phyloP scores from a whole-genome alignment of 2,797 vertebrate genomes.

The Sorex maritimensis region DNA sequence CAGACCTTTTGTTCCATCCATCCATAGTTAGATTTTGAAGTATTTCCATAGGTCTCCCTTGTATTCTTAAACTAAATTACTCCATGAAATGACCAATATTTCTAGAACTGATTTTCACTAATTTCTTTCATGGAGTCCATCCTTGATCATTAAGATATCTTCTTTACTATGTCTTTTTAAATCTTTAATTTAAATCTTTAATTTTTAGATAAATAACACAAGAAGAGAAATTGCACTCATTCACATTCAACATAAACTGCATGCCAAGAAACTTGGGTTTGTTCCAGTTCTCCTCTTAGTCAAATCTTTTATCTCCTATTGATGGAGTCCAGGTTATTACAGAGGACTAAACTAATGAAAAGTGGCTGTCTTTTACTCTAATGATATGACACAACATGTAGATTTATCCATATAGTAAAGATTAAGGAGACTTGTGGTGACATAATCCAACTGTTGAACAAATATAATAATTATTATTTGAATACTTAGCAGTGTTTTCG shows the following conservation, averaged over 20 bases:
- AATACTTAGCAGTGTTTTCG: background rate
- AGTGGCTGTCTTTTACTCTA: constrained; percentile 50
- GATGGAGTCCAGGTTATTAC: constrained; percentile 46
- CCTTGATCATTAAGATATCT: constrained; percentile 46
- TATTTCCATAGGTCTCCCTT: background rate
- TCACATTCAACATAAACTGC: constrained; percentile 68
- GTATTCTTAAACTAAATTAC: constrained; percentile 9
- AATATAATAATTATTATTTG: constrained; percentile 1
- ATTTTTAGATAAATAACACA: constrained; percentile 59
- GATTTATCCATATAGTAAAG: constrained; percentile 28
- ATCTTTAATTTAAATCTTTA: constrained; percentile 66
- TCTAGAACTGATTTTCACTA: constrained; percentile 60
- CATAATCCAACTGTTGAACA: constrained; percentile 5
- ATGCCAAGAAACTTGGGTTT: constrained; percentile 46
- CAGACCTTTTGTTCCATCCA: no score
- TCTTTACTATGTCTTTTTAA: constrained; percentile 51
- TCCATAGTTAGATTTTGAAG: no score
- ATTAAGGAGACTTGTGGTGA: background rate
- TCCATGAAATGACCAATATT: background rate
- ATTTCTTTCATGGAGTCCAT: constrained; percentile 49
- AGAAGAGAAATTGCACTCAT: constrained; percentile 46
- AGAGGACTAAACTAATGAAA: constrained; percentile 57
- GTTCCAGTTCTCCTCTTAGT: constrained; percentile 73
- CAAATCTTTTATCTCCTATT: constrained; percentile 76
- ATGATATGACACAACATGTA: constrained; percentile 49